Evolutionary conservation across 2,888 invertebrate species (phyloP).

Genomic region (Drosophila subquinaria): DNA sequence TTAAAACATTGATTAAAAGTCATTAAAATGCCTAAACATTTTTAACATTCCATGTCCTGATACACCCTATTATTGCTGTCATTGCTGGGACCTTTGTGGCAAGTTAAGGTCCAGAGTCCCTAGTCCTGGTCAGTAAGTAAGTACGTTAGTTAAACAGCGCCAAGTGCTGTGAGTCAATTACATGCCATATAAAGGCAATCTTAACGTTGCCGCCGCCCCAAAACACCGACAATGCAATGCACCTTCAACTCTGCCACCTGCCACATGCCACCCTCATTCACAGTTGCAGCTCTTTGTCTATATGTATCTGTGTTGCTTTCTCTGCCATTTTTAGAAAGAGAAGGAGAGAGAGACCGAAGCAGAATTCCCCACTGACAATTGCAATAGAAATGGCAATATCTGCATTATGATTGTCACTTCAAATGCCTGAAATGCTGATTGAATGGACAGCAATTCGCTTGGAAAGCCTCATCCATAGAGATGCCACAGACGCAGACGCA

Average conservation of each 20-base stretch:
- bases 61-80: conserved; percentile 35
- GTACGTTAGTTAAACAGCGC: conserved; percentile 69
- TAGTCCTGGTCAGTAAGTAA: conserved; percentile 42
- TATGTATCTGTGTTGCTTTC: conserved; percentile 2
- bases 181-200: conserved; percentile 66
- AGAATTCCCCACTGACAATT: conserved; percentile 28
- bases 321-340: background rate
- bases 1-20: too few relatives aligned
- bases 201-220: conserved; percentile 20
- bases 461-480: conserved; percentile 54
- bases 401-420: conserved; percentile 81
- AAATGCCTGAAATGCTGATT: conserved; percentile 75
- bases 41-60: background rate
- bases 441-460: conserved; percentile 77
- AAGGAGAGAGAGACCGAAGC: background rate
- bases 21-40: background rate
- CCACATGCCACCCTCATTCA: background rate
- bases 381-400: conserved; percentile 59
- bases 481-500: background rate
- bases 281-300: conserved; percentile 6
- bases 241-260: conserved; percentile 6
- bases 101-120: conserved; percentile 29
- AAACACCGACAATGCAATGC: conserved; percentile 18
- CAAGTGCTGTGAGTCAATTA: conserved; percentile 77
- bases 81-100: conserved; percentile 34